phyloP scores from a whole-genome alignment of 2,113 vertebrate species.

The Epinephelus fuscoguttatus region DNA sequence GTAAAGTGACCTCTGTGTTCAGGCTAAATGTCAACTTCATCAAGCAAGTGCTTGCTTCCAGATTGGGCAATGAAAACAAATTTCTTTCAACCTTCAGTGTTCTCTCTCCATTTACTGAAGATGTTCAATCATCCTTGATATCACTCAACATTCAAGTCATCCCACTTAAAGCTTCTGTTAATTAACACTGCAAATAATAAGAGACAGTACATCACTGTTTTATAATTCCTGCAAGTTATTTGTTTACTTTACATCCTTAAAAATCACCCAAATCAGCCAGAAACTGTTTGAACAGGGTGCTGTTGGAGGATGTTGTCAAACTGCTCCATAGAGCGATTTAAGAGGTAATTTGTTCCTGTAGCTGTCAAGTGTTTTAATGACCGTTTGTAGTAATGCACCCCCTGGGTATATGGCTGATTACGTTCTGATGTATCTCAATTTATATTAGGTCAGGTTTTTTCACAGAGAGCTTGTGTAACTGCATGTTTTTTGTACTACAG shows the following conservation, averaged over 20 bases:
- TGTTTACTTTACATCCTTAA: background rate
- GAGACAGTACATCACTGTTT: background rate
- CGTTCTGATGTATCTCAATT: slow-evolving; percentile 34
- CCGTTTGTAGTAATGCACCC: slow-evolving; percentile 33
- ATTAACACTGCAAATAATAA: background rate
- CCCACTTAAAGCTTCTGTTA: background rate
- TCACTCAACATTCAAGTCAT: background rate
- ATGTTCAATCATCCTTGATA: background rate
- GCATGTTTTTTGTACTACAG: background rate
- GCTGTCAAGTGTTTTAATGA: slow-evolving; percentile 49
- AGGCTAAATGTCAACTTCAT: slow-evolving; percentile 49
- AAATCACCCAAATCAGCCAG: background rate
- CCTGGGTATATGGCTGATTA: slow-evolving; percentile 40
- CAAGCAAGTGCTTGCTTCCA: background rate
- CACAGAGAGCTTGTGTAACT: background rate
- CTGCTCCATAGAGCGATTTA: slow-evolving; percentile 18
- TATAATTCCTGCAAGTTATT: background rate
- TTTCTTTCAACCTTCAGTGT: slow-evolving; percentile 28
- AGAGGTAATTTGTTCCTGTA: slow-evolving; percentile 24
- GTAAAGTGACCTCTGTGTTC: slow-evolving; percentile 41
- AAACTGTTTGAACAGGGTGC: background rate
- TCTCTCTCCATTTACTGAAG: background rate
- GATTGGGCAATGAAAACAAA: slow-evolving; percentile 33
- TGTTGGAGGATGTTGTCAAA: background rate
- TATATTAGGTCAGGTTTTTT: slow-evolving; percentile 28